These are phyloP conservation scores for Typhlichthys eigenmanni DNA, from an alignment of 2,797 vertebrate species.

Conservation along the genomic window DNA sequence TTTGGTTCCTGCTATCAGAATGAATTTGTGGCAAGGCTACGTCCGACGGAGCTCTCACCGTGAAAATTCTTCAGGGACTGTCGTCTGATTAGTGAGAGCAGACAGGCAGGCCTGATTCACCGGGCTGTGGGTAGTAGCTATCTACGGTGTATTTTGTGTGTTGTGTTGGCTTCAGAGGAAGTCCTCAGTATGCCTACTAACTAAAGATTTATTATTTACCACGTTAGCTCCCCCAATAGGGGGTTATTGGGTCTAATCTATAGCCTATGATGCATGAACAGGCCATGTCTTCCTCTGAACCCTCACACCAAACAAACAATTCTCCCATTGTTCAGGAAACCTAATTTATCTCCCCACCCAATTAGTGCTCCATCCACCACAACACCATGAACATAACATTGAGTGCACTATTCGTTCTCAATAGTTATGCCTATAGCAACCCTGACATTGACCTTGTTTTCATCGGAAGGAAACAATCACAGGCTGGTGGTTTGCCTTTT, in stretches of 20 bases:
- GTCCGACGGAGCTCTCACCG: slow-evolving; percentile 21
- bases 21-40: slow-evolving; percentile 65
- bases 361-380: slow-evolving; percentile 66
- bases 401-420: slow-evolving; percentile 71
- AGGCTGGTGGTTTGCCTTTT: slow-evolving; percentile 11
- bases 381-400: slow-evolving; percentile 54
- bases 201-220: background rate
- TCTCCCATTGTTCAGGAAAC: slow-evolving; percentile 63
- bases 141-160: no score
- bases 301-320: slow-evolving; percentile 53
- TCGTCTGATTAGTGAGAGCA: slow-evolving; percentile 50
- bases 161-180: background rate
- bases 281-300: slow-evolving; percentile 20
- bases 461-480: slow-evolving; percentile 56
- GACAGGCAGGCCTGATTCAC: slow-evolving; percentile 51
- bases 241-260: no score
- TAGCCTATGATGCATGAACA: slow-evolving; percentile 12
- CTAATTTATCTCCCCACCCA: slow-evolving; percentile 58
- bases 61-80: background rate
- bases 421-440: slow-evolving; percentile 73
- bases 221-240: no score
- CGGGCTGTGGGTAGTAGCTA: slow-evolving; percentile 8
- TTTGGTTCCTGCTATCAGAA: slow-evolving; percentile 65
- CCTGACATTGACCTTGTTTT: slow-evolving; percentile 50
- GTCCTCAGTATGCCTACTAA: background rate